Evolutionary conservation across 2,888 invertebrate species (phyloP).

Genomic region (Cheilosia soror): DNA sequence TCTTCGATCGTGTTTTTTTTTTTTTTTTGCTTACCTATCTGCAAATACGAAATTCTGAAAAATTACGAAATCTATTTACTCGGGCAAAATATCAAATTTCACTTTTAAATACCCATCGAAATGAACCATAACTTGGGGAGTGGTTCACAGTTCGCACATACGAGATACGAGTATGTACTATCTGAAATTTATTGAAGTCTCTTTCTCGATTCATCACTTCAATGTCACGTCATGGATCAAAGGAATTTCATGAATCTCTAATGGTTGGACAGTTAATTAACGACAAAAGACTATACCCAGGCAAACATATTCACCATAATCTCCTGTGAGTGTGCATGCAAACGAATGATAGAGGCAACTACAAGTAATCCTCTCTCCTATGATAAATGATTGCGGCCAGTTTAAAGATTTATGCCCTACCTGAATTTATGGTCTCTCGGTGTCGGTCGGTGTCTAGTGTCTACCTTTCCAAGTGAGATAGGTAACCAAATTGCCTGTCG

Average conservation of each 20-base stretch:
- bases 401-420: slow-evolving; percentile 53
- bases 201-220: slow-evolving; percentile 44
- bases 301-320: slow-evolving; percentile 14
- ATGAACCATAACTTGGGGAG: slow-evolving; percentile 23
- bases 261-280: slow-evolving; percentile 53
- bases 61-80: no score
- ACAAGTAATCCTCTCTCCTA: slow-evolving; percentile 52
- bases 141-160: slow-evolving; percentile 8
- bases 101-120: no score
- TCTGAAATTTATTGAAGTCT: slow-evolving; percentile 14
- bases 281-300: slow-evolving; percentile 30
- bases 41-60: no score
- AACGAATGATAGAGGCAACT: slow-evolving; percentile 6
- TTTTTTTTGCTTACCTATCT: no score
- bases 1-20: no score
- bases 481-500: slow-evolving; percentile 49
- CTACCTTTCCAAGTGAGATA: slow-evolving; percentile 20
- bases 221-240: slow-evolving; percentile 56
- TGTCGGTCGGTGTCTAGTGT: slow-evolving; percentile 20
- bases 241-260: slow-evolving; percentile 55
- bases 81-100: no score
- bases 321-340: slow-evolving; percentile 27
- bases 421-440: slow-evolving; percentile 30
- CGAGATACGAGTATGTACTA: no score
- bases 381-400: slow-evolving; percentile 70